These are phyloP conservation scores for Microtus pennsylvanicus DNA, from an alignment of 2,113 vertebrate genomes.

Conservation along the genomic window DNA sequence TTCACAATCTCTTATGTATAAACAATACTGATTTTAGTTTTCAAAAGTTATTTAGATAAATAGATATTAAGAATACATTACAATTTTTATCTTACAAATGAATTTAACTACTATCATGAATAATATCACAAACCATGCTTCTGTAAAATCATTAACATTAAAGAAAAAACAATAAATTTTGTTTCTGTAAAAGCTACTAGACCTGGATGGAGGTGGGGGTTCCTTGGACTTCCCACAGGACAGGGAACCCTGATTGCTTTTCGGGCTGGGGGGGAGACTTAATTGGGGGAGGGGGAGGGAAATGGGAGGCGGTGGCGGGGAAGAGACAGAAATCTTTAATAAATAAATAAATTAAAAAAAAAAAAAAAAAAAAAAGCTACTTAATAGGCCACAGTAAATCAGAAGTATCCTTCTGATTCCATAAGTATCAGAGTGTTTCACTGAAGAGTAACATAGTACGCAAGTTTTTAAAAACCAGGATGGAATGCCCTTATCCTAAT, in stretches of 20 bases:
- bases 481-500: neutral
- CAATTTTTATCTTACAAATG: neutral
- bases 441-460: neutral
- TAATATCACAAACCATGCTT: neutral
- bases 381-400: neutral
- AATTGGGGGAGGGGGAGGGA: no score
- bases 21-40: neutral
- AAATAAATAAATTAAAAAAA: no score
- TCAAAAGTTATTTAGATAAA: constrained; percentile 2
- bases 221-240: no score
- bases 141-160: neutral
- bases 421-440: neutral
- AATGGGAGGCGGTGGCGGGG: no score
- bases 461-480: neutral
- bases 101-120: neutral
- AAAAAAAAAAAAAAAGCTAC: no score
- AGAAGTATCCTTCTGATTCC: neutral
- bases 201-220: no score
- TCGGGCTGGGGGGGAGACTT: no score
- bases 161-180: neutral
- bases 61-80: neutral
- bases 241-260: no score
- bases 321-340: no score
- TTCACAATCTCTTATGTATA: neutral
- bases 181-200: neutral